Evolutionary conservation across 2,888 invertebrate species (phyloP).

Genomic region (Euproctis similis): DNA sequence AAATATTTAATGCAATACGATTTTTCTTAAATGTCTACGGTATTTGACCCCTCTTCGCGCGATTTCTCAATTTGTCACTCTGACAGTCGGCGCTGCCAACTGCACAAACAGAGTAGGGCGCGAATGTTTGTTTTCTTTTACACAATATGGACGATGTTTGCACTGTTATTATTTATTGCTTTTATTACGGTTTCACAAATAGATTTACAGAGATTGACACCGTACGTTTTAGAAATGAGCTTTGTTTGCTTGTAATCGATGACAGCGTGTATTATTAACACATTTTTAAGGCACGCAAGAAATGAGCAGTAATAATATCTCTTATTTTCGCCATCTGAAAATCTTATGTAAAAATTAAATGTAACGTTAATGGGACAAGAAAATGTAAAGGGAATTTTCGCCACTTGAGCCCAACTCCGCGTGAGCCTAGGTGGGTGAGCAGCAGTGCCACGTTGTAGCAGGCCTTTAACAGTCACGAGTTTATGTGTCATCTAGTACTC

Average conservation of each 20-base stretch:
- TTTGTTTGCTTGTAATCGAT: slow-evolving; percentile 11
- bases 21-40: slow-evolving; percentile 15
- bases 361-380: too few relatives aligned
- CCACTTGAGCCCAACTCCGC: too few relatives aligned
- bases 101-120: slow-evolving; percentile 61
- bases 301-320: too few relatives aligned
- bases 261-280: slow-evolving; percentile 3
- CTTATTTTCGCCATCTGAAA: too few relatives aligned
- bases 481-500: too few relatives aligned
- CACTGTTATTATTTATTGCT: slow-evolving; percentile 55
- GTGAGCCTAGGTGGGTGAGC: too few relatives aligned
- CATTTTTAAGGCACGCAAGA: slow-evolving; percentile 1
- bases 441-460: too few relatives aligned
- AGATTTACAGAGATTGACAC: slow-evolving; percentile 53
- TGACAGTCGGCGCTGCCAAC: slow-evolving; percentile 54
- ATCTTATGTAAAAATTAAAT: too few relatives aligned
- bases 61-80: slow-evolving; percentile 44
- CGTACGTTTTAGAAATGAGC: slow-evolving; percentile 19
- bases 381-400: too few relatives aligned
- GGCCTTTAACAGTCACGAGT: too few relatives aligned
- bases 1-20: slow-evolving; percentile 2
- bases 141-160: slow-evolving; percentile 54
- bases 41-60: slow-evolving; percentile 27
- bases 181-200: slow-evolving; percentile 51
- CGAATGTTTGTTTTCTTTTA: slow-evolving; percentile 54